Conservation (phyloP, 1,140 invertebrate genomes). For the Euura lappo region DNA sequence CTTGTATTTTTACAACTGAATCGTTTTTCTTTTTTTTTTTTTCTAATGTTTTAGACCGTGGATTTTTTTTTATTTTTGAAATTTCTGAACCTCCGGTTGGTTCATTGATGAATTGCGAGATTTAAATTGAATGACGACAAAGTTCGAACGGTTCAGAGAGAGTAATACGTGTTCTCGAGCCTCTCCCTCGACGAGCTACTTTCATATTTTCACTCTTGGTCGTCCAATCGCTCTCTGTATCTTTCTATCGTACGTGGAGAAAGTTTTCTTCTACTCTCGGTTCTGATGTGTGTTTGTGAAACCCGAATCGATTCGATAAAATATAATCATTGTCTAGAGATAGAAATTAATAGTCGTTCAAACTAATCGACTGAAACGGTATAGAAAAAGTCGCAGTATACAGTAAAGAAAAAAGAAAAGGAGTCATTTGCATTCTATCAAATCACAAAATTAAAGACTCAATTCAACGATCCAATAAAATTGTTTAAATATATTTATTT, state of each 20-base stretch:
- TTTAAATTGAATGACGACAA: background rate
- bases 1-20: background rate
- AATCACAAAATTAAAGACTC: too few species aligned
- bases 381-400: too few species aligned
- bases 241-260: slow-evolving; percentile 41
- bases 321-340: slow-evolving; percentile 34
- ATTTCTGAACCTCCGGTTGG: too few species aligned
- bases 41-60: too few species aligned
- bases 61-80: too few species aligned
- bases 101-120: too few species aligned
- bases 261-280: slow-evolving; percentile 42
- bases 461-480: too few species aligned
- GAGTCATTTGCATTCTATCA: too few species aligned
- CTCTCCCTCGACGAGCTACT: slow-evolving; percentile 47
- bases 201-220: slow-evolving; percentile 60
- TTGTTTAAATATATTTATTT: too few species aligned
- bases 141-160: slow-evolving; percentile 24
- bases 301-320: slow-evolving; percentile 35
- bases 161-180: slow-evolving; percentile 18
- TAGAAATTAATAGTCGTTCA: too few species aligned
- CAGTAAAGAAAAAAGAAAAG: too few species aligned
- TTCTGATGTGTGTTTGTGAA: slow-evolving; percentile 43
- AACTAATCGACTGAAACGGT: too few species aligned
- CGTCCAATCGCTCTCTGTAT: slow-evolving; percentile 9
- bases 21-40: background rate